Evolutionary conservation across 2,888 invertebrate species (phyloP).

Genomic region (Cheilosia soror): DNA sequence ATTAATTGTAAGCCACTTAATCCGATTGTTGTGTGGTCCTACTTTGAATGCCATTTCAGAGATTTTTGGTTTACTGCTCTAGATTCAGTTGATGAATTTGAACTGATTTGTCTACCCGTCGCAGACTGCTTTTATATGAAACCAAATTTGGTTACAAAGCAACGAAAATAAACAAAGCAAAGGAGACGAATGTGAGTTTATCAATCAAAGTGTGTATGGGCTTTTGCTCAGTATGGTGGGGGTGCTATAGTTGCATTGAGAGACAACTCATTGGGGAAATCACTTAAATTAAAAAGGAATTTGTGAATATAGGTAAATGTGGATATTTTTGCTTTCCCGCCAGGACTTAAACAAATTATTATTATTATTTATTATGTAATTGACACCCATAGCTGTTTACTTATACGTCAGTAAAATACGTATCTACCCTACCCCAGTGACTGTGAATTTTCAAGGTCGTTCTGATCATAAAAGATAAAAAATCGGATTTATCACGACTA

Average conservation of each 20-base stretch:
- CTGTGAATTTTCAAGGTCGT: too few relatives aligned
- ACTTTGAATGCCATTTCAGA: constrained; percentile 67
- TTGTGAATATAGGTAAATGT: too few relatives aligned
- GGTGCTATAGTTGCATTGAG: not conserved
- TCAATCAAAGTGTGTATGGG: not conserved
- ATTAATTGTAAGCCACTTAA: not conserved
- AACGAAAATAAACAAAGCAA: constrained; percentile 4
- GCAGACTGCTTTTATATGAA: not conserved
- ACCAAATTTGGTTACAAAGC: not conserved
- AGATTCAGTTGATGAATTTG: constrained; percentile 16
- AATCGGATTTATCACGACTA: constrained; percentile 1
- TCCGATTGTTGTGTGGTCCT: constrained; percentile 4
- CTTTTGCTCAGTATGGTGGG: not conserved
- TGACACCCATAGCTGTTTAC: too few relatives aligned
- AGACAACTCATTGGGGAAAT: too few relatives aligned
- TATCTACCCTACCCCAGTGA: too few relatives aligned
- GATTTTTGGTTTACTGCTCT: constrained; percentile 30
- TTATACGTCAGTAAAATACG: too few relatives aligned
- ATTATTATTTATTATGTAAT: too few relatives aligned
- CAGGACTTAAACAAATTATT: too few relatives aligned
- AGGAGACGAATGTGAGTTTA: not conserved
- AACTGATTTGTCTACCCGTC: constrained; percentile 32
- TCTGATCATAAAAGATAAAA: not conserved
- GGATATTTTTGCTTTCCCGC: too few relatives aligned
- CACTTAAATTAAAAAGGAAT: too few relatives aligned